Conservation (phyloP, 2,888 invertebrate species). For the Drosophila paracracens region DNA sequence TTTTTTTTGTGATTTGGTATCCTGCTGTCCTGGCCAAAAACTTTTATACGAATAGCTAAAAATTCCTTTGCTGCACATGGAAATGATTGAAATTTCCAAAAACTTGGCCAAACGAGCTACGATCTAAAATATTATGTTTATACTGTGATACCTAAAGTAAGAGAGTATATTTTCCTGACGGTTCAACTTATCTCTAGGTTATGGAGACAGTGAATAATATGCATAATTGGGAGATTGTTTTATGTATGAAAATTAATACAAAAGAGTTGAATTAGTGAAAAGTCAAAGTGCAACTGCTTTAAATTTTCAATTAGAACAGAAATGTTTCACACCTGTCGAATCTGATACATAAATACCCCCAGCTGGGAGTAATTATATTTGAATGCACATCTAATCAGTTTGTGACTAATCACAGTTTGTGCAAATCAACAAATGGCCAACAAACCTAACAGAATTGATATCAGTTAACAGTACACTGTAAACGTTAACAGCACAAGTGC, state of each 20-base stretch:
- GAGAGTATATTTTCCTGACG: neutral
- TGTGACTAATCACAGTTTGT: constrained; percentile 31
- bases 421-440: constrained; percentile 53
- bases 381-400: constrained; percentile 25
- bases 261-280: neutral
- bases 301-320: neutral
- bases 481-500: constrained; percentile 15
- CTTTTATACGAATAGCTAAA: constrained; percentile 19
- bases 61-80: constrained; percentile 21
- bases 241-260: too few relatives aligned
- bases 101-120: constrained; percentile 1
- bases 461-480: constrained; percentile 35
- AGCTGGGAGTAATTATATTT: constrained; percentile 1
- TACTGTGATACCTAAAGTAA: neutral
- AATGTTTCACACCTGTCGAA: constrained; percentile 10
- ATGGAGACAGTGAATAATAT: too few relatives aligned
- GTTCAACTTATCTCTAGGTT: neutral
- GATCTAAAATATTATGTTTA: neutral
- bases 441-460: constrained; percentile 16
- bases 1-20: constrained; percentile 16
- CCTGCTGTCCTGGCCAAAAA: constrained; percentile 20
- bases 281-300: neutral
- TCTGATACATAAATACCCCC: constrained; percentile 13
- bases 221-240: too few relatives aligned
- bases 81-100: constrained; percentile 31